These are phyloP conservation scores for Colostygia pectinataria DNA, from an alignment of 2,888 invertebrate species.

Conservation along the genomic window DNA sequence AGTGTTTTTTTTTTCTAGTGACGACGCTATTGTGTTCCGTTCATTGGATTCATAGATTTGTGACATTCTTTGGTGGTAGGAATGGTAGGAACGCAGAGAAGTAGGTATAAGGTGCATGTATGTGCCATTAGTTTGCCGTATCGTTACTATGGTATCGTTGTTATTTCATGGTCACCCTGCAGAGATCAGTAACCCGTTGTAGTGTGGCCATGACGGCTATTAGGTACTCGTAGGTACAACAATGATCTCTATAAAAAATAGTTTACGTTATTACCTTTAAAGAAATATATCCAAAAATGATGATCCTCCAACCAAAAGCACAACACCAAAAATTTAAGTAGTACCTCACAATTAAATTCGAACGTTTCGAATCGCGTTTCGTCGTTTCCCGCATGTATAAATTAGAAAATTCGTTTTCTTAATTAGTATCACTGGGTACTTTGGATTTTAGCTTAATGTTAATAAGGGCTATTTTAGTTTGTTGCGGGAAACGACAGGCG, in stretches of 20 bases:
- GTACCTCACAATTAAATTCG: constrained; percentile 62
- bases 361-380: constrained; percentile 56
- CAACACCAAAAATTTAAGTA: constrained; percentile 53
- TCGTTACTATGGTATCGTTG: too few relatives aligned
- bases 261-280: too few relatives aligned
- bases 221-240: too few relatives aligned
- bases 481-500: constrained; percentile 72
- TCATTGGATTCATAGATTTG: too few relatives aligned
- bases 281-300: constrained; percentile 58
- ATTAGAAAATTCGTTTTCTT: constrained; percentile 37
- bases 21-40: not conserved
- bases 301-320: constrained; percentile 53
- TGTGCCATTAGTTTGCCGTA: too few relatives aligned
- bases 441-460: constrained; percentile 38
- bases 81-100: too few relatives aligned
- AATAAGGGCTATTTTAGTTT: constrained; percentile 48
- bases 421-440: constrained; percentile 43
- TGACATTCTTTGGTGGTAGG: too few relatives aligned
- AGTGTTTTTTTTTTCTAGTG: constrained; percentile 2
- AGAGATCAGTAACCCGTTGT: too few relatives aligned
- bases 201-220: too few relatives aligned
- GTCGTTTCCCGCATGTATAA: constrained; percentile 58
- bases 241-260: too few relatives aligned
- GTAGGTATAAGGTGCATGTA: too few relatives aligned
- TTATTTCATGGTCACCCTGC: too few relatives aligned